Percentiles rank a stretch among this genome's conserved stretches.
phyloP scores from a whole-genome alignment of 2,113 vertebrate genomes.

The Nothobranchius kuhntae region DNA sequence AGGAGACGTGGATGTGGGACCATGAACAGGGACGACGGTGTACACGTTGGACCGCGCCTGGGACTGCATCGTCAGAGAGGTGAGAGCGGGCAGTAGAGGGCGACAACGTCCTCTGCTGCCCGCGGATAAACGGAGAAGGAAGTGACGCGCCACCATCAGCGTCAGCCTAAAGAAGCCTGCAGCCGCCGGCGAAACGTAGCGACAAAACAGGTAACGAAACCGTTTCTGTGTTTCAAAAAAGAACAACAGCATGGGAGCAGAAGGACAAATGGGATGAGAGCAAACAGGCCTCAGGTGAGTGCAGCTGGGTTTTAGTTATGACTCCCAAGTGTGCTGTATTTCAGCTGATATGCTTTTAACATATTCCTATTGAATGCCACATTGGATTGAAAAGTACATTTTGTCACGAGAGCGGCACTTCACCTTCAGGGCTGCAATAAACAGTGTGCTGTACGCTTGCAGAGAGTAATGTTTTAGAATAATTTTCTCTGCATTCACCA shows the following conservation, averaged over 20 bases:
- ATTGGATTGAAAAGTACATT: constrained; percentile 43
- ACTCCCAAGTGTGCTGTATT: constrained; percentile 47
- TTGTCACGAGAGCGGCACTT: constrained; percentile 49
- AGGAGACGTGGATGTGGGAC: too few species aligned
- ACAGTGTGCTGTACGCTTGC: constrained; percentile 8
- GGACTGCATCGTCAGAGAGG: too few species aligned
- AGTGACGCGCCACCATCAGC: too few species aligned
- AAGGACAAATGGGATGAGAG: constrained; percentile 6
- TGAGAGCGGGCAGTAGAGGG: too few species aligned
- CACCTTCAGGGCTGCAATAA: constrained; percentile 26
- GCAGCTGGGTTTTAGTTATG: constrained; percentile 30
- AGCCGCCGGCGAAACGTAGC: too few species aligned
- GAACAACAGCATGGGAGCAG: background rate
- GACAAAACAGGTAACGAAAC: too few species aligned
- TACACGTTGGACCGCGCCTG: too few species aligned
- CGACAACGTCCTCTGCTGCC: too few species aligned
- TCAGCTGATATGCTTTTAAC: constrained; percentile 55
- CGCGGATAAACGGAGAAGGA: too few species aligned
- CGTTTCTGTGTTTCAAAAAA: too few species aligned
- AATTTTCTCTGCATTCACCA: constrained; percentile 2
- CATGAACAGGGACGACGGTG: too few species aligned
- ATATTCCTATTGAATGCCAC: constrained; percentile 41
- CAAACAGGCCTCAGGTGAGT: constrained; percentile 42
- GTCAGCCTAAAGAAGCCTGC: too few species aligned
- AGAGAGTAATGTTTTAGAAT: constrained; percentile 15